phyloP scores from a whole-genome alignment of 2,888 invertebrate species.

The Epirrita christyi region DNA sequence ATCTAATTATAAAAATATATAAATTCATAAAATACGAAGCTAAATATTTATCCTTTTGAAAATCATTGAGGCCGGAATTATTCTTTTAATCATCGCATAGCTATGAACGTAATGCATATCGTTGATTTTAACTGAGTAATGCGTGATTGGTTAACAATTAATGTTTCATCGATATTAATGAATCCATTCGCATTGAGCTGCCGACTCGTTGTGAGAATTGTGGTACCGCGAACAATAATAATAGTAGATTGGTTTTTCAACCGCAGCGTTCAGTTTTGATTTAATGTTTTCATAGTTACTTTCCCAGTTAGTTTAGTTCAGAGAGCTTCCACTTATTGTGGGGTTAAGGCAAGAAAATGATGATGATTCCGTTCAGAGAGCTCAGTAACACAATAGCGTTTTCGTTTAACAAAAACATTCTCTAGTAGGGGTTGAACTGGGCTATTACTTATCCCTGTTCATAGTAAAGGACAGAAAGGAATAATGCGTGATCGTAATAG shows the following conservation, averaged over 20 bases:
- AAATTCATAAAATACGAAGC: no score
- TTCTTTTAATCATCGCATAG: slow-evolving; percentile 1
- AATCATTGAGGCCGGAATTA: not conserved
- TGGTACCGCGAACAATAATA: not conserved
- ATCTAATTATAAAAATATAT: no score
- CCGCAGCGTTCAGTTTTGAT: not conserved
- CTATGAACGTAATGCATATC: slow-evolving; percentile 4
- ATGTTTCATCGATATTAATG: slow-evolving; percentile 5
- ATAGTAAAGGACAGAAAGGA: no score
- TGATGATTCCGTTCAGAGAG: no score
- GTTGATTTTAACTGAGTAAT: slow-evolving; percentile 13
- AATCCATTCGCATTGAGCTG: not conserved
- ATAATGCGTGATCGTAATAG: no score
- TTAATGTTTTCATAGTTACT: not conserved
- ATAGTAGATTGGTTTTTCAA: not conserved
- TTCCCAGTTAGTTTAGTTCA: no score
- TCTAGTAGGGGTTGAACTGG: no score
- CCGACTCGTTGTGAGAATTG: not conserved
- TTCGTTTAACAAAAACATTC: no score
- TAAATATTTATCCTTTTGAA: slow-evolving; percentile 1
- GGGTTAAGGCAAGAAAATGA: no score
- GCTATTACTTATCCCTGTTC: no score
- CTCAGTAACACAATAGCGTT: no score
- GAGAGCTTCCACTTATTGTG: no score
- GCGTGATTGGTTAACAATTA: slow-evolving; percentile 13